phyloP scores from a whole-genome alignment of 1,140 invertebrate genomes.

The Aphaenogaster rudis region DNA sequence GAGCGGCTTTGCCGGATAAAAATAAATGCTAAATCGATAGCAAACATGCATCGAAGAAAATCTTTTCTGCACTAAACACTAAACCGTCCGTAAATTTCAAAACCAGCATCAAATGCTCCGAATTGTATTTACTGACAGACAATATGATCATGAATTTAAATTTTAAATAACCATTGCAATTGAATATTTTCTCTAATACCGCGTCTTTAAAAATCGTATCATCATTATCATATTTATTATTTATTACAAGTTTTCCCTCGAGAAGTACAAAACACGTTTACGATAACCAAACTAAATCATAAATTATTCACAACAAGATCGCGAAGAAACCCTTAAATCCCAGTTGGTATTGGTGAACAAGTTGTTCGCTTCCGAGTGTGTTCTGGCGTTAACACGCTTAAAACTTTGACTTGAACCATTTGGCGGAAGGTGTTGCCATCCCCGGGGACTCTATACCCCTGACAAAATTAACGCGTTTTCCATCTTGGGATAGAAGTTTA shows the following conservation, averaged over 20 bases:
- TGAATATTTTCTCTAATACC: neutral
- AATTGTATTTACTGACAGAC: neutral
- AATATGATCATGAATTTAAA: neutral
- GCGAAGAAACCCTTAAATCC: constrained; percentile 13
- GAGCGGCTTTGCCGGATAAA: constrained; percentile 24
- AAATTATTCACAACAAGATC: constrained; percentile 39
- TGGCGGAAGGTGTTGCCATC: constrained; percentile 2
- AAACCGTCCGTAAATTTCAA: neutral
- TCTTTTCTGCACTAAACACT: neutral
- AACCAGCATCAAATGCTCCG: neutral
- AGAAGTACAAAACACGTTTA: constrained; percentile 8
- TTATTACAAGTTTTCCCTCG: constrained; percentile 10
- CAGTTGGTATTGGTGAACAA: constrained; percentile 1
- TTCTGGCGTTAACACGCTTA: constrained; percentile 18
- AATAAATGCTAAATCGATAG: constrained; percentile 40
- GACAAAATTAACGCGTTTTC: neutral
- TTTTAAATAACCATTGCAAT: neutral
- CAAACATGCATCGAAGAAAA: constrained; percentile 32
- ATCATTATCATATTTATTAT: constrained; percentile 26
- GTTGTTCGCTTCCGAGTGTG: neutral
- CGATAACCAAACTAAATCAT: constrained; percentile 18
- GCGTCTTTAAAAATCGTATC: neutral
- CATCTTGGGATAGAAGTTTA: neutral
- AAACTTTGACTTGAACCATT: constrained; percentile 25
- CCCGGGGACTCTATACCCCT: neutral